Evolutionary conservation across 64 coral and sea anemone species (phyloP).

Genomic region (Exaiptasia diaphana): DNA sequence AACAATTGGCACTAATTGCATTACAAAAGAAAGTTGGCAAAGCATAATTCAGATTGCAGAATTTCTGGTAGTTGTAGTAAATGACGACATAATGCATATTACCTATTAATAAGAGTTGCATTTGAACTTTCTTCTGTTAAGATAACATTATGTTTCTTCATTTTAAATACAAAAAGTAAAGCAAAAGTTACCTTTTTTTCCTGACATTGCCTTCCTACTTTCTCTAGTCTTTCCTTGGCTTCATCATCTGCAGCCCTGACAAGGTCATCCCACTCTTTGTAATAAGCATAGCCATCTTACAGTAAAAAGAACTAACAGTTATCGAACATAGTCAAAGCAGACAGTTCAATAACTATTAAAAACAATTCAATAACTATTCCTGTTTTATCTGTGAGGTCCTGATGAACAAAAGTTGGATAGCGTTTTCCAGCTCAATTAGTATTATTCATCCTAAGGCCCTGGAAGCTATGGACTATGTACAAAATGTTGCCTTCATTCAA

Average conservation of each 20-base stretch:
- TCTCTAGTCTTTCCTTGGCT: conserved; percentile 56
- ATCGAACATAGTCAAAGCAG: background rate
- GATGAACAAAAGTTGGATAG: background rate
- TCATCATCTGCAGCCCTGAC: conserved; percentile 72
- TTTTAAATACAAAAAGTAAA: background rate
- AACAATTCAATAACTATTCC: background rate
- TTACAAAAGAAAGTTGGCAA: no score
- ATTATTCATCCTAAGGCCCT: no score
- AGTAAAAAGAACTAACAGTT: background rate
- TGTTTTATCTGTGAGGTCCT: background rate
- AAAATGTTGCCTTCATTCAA: no score
- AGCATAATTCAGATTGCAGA: no score
- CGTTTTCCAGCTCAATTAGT: no score
- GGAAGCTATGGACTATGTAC: no score
- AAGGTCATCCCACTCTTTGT: conserved; percentile 83
- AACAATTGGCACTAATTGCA: no score
- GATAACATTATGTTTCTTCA: no score
- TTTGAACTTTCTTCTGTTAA: no score
- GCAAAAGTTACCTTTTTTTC: conserved; percentile 11
- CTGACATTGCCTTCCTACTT: conserved; percentile 51
- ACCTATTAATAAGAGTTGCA: no score
- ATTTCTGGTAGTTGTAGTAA: no score
- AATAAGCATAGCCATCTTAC: conserved; percentile 94
- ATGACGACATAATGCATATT: no score
- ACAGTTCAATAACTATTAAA: background rate